These are phyloP conservation scores for Pristionchus mayeri DNA, from an alignment of 2,888 invertebrate species.

Conservation along the genomic window DNA sequence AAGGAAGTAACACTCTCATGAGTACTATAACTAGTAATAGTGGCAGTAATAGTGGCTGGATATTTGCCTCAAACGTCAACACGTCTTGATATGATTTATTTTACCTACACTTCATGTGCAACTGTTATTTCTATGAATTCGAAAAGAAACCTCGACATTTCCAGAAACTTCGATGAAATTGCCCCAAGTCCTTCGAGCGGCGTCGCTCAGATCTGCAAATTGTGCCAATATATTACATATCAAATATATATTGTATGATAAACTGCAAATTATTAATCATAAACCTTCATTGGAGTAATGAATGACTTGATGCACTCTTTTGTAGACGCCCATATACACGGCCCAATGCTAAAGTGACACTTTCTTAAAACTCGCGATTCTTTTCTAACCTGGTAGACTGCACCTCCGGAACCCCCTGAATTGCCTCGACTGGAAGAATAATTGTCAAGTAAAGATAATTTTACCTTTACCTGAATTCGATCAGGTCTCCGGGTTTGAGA, in stretches of 20 bases:
- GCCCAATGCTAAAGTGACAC: neutral
- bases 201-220: too few species aligned
- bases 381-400: neutral
- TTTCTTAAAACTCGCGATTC: too few species aligned
- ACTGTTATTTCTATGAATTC: neutral
- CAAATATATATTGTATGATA: too few species aligned
- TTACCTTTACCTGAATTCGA: neutral
- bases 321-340: neutral
- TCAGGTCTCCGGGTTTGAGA: neutral
- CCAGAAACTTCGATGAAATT: neutral
- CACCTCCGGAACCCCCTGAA: neutral
- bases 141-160: neutral
- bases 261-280: too few species aligned
- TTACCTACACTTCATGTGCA: too few species aligned
- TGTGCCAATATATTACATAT: too few species aligned
- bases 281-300: neutral
- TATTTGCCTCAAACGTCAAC: too few species aligned
- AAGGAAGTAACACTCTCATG: too few species aligned
- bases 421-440: neutral
- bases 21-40: too few species aligned
- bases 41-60: too few species aligned
- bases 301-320: neutral
- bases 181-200: too few species aligned
- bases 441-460: neutral
- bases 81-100: too few species aligned